Evolutionary conservation across 2,888 invertebrate genomes (phyloP).

Genomic region (Cyclophora punctaria): DNA sequence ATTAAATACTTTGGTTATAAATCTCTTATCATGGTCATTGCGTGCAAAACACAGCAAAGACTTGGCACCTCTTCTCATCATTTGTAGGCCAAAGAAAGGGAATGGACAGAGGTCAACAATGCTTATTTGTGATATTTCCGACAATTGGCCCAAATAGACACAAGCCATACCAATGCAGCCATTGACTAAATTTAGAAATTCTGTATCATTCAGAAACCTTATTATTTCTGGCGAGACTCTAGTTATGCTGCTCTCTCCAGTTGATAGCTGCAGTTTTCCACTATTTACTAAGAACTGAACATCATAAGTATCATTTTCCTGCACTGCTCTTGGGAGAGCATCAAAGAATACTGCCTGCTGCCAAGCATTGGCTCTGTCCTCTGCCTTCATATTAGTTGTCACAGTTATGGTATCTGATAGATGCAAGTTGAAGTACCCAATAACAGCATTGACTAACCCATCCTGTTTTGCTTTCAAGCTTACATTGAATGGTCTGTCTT

Average conservation of each 20-base stretch:
- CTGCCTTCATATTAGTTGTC: constrained; percentile 75
- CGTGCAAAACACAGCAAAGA: constrained; percentile 61
- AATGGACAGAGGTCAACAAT: constrained; percentile 77
- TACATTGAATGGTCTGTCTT: constrained; percentile 47
- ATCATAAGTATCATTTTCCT: constrained; percentile 38
- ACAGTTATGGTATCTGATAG: constrained; percentile 77
- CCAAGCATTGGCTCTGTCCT: constrained; percentile 78
- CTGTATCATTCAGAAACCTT: constrained; percentile 66
- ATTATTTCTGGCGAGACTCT: constrained; percentile 48
- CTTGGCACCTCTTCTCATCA: constrained; percentile 67
- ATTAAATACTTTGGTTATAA: constrained; percentile 56
- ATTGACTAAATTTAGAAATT: constrained; percentile 54
- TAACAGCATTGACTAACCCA: constrained; percentile 78
- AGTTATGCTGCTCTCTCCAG: constrained; percentile 27
- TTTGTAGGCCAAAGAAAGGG: constrained; percentile 76
- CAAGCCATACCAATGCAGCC: constrained; percentile 47
- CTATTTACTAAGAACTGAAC: constrained; percentile 48
- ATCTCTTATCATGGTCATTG: constrained; percentile 44
- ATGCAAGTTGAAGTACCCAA: constrained; percentile 83
- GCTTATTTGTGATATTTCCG: constrained; percentile 38
- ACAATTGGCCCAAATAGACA: constrained; percentile 52
- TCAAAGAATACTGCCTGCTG: constrained; percentile 84
- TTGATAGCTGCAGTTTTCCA: constrained; percentile 46
- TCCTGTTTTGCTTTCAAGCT: constrained; percentile 46
- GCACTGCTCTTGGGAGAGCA: constrained; percentile 45